Percentiles rank a stretch among this genome's conserved stretches.
These are phyloP conservation scores for Drosophila ambigua DNA, from an alignment of 1,140 invertebrate species.

Conservation along the genomic window DNA sequence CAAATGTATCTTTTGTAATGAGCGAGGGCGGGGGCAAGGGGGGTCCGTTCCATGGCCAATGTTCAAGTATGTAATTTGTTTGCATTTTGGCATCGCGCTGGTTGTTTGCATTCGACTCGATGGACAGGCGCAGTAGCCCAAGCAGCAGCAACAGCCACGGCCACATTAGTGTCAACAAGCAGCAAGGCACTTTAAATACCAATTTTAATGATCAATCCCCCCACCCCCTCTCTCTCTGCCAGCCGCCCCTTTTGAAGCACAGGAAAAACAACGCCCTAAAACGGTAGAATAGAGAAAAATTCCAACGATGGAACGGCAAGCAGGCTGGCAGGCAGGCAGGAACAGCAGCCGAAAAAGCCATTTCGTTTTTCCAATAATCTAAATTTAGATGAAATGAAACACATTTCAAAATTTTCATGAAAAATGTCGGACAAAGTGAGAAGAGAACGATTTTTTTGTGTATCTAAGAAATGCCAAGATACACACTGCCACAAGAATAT, in stretches of 20 bases:
- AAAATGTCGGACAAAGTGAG: slow-evolving; percentile 64
- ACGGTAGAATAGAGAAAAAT: slow-evolving; percentile 53
- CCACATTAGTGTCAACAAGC: slow-evolving; percentile 44
- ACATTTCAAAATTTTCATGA: slow-evolving; percentile 82
- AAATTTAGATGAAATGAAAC: slow-evolving; percentile 82
- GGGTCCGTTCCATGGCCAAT: not conserved
- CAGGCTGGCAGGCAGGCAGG: slow-evolving; percentile 19
- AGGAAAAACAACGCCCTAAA: slow-evolving; percentile 69
- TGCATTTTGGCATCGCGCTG: slow-evolving; percentile 39
- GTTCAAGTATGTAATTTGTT: slow-evolving; percentile 31
- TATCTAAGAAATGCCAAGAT: slow-evolving; percentile 70
- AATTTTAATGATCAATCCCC: slow-evolving; percentile 35
- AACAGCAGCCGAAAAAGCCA: slow-evolving; percentile 49
- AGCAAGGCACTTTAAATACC: slow-evolving; percentile 25
- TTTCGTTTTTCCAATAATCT: slow-evolving; percentile 72
- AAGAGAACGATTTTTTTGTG: slow-evolving; percentile 57
- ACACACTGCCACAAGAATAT: slow-evolving; percentile 32
- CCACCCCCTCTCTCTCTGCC: slow-evolving; percentile 1
- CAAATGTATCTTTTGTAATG: slow-evolving; percentile 27
- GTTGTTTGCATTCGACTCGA: slow-evolving; percentile 51
- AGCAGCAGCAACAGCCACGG: slow-evolving; percentile 7
- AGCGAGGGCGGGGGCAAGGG: slow-evolving; percentile 1
- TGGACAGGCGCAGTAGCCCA: not conserved
- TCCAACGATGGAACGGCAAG: slow-evolving; percentile 41
- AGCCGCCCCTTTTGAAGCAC: not conserved